Evolutionary conservation across 1,140 invertebrate genomes (phyloP).

Genomic region (Choristoneura fumiferana): DNA sequence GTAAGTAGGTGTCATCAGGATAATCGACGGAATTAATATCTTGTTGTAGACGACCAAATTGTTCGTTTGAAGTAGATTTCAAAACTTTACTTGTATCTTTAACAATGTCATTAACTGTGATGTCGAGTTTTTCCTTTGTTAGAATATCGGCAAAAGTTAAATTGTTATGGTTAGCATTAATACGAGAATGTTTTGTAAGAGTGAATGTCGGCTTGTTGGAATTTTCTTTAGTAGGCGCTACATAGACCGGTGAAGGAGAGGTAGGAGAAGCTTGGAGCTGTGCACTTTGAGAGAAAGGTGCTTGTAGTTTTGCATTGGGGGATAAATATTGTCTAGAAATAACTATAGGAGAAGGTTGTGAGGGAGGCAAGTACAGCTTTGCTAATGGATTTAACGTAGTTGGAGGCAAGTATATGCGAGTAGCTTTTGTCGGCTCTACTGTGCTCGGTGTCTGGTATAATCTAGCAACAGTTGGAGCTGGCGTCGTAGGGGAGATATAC

Average conservation of each 20-base stretch:
- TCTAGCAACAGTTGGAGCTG: conserved; percentile 19
- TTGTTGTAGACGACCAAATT: conserved; percentile 40
- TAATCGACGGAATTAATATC: conserved; percentile 36
- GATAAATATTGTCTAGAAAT: conserved; percentile 48
- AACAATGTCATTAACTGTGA: conserved; percentile 58
- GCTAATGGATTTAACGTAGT: conserved; percentile 47
- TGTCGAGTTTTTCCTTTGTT: conserved; percentile 61
- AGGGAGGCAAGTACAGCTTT: conserved; percentile 47
- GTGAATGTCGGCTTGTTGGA: conserved; percentile 31
- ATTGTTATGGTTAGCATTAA: conserved; percentile 49
- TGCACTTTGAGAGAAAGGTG: conserved; percentile 34
- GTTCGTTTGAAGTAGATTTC: conserved; percentile 35
- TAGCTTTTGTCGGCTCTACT: conserved; percentile 31
- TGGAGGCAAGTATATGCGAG: conserved; percentile 36
- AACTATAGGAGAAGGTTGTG: conserved; percentile 27
- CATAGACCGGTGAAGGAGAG: conserved; percentile 25
- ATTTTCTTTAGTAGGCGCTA: conserved; percentile 23
- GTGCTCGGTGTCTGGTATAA: conserved; percentile 43
- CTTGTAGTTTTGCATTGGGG: conserved; percentile 33
- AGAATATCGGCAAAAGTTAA: conserved; percentile 59
- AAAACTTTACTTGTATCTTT: conserved; percentile 55
- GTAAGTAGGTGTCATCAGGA: conserved; percentile 38
- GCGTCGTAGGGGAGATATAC: conserved; percentile 27
- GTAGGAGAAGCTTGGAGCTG: conserved; percentile 36
- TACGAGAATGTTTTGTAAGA: conserved; percentile 37